phyloP scores from a whole-genome alignment of 1,140 invertebrate genomes.

The Orius laevigatus region DNA sequence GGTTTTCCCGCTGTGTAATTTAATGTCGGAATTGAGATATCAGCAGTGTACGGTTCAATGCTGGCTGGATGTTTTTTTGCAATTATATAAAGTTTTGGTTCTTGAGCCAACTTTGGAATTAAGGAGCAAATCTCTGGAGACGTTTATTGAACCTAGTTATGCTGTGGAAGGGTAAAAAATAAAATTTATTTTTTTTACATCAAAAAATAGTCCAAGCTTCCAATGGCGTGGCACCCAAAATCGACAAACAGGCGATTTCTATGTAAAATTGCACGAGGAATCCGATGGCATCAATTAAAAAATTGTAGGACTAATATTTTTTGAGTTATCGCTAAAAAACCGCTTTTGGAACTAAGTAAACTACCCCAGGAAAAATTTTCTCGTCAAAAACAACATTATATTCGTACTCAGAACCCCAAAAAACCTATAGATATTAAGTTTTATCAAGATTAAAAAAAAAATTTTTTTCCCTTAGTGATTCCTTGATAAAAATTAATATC shows the following conservation, averaged over 20 bases:
- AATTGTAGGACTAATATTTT: too few species aligned
- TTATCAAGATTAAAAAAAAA: too few species aligned
- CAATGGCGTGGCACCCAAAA: not conserved
- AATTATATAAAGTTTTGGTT: constrained; percentile 26
- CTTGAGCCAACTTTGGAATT: constrained; percentile 14
- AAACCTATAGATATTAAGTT: too few species aligned
- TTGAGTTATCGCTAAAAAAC: too few species aligned
- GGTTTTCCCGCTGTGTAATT: not conserved
- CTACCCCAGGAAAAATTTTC: too few species aligned
- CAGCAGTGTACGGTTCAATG: constrained; percentile 24
- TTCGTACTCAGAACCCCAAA: too few species aligned
- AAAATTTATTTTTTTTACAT: not conserved
- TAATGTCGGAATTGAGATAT: constrained; percentile 17
- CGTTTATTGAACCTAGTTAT: not conserved
- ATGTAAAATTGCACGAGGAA: too few species aligned
- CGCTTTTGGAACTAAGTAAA: too few species aligned
- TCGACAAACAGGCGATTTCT: not conserved
- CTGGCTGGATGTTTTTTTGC: constrained; percentile 29
- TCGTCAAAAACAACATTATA: too few species aligned
- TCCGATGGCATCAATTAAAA: too few species aligned
- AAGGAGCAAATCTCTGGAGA: not conserved
- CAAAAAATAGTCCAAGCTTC: not conserved
- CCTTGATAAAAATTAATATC: too few species aligned
- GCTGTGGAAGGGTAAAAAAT: not conserved
- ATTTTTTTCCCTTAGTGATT: too few species aligned